Evolutionary conservation across 2,797 vertebrate species (phyloP).

Genomic region (Trachurus trachurus): DNA sequence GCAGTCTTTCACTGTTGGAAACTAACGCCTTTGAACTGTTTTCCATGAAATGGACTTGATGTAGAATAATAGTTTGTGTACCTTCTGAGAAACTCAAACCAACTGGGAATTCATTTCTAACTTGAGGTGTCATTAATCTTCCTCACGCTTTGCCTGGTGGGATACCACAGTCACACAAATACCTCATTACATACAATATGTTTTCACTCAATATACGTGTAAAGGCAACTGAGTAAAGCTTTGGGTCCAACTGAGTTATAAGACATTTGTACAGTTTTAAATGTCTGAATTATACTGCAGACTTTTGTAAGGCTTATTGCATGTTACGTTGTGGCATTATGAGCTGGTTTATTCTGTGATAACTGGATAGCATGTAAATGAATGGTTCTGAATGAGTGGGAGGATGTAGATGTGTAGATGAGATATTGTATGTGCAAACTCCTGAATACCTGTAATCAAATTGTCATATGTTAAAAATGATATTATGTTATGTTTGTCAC

Average conservation of each 20-base stretch:
- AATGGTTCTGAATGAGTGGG: conserved; percentile 27
- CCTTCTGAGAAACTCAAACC: not conserved
- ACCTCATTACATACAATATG: conserved; percentile 6
- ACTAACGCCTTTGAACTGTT: conserved; percentile 65
- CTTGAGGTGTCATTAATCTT: not conserved
- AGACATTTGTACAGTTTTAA: conserved; percentile 24
- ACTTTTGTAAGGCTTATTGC: not conserved
- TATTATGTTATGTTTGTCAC: not conserved
- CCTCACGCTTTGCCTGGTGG: not conserved
- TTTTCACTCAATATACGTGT: not conserved
- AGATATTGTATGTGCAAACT: conserved; percentile 2
- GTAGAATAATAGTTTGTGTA: conserved; percentile 4
- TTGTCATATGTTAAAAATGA: not conserved
- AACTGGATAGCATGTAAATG: conserved; percentile 42
- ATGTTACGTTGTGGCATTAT: conserved; percentile 11
- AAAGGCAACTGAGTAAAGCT: conserved; percentile 23
- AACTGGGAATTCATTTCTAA: not conserved
- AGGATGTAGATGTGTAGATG: not conserved
- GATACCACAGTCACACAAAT: not conserved
- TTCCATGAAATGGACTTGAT: conserved; percentile 11
- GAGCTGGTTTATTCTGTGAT: conserved; percentile 29
- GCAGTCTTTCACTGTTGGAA: conserved; percentile 87
- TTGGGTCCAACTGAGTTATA: conserved; percentile 40
- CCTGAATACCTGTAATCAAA: not conserved
- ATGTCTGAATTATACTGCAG: conserved; percentile 3